phyloP scores from a whole-genome alignment of 2,888 invertebrate genomes.

The Xestia xanthographa region DNA sequence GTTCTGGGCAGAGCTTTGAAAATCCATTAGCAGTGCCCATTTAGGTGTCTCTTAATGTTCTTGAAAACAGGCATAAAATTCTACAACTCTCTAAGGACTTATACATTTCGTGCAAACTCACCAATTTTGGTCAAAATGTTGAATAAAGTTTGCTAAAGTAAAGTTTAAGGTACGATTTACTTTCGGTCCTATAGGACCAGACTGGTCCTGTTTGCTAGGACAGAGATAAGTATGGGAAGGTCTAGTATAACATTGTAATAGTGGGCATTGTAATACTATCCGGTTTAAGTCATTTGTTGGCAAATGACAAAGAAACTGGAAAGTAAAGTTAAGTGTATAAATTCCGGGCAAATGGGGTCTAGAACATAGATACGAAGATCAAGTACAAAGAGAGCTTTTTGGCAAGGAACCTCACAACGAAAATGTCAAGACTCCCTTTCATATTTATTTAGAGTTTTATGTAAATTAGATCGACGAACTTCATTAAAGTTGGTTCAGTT shows the following conservation, averaged over 20 bases:
- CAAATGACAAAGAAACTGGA: neutral
- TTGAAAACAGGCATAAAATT: slow-evolving; percentile 3
- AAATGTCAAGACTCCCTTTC: no score
- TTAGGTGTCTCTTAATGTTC: neutral
- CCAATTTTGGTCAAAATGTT: slow-evolving; percentile 41
- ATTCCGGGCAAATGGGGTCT: neutral
- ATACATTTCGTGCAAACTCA: slow-evolving; percentile 12
- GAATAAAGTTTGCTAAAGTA: slow-evolving; percentile 23
- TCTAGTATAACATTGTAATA: slow-evolving; percentile 21
- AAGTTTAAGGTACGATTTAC: slow-evolving; percentile 50
- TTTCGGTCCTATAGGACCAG: slow-evolving; percentile 24
- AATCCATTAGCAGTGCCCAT: neutral
- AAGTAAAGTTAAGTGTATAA: neutral
- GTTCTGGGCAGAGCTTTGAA: neutral
- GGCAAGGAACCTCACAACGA: no score
- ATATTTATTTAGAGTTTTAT: no score
- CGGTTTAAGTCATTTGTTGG: neutral
- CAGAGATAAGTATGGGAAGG: slow-evolving; percentile 1
- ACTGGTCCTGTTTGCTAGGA: slow-evolving; percentile 17
- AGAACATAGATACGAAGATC: neutral
- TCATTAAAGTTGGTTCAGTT: no score
- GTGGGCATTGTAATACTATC: no score
- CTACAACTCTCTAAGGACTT: slow-evolving; percentile 15
- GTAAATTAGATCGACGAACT: no score
- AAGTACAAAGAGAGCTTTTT: no score